These are phyloP conservation scores for Pampusana beccarii DNA, from an alignment of 2,113 vertebrate genomes.

Conservation along the genomic window DNA sequence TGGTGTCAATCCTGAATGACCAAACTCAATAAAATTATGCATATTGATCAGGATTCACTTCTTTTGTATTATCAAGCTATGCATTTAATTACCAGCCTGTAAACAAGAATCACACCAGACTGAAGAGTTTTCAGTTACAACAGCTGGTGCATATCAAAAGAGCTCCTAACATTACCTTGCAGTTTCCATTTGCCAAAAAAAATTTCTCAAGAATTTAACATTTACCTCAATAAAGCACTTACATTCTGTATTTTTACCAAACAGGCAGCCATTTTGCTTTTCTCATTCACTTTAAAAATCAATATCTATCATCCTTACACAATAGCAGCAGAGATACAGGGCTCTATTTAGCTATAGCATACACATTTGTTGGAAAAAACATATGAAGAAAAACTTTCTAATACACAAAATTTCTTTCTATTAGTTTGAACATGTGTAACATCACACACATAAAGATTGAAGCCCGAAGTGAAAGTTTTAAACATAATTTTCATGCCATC, in stretches of 20 bases:
- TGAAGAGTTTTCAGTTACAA: not conserved
- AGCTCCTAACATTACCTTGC: not conserved
- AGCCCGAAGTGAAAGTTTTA: not conserved
- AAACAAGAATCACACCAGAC: not conserved
- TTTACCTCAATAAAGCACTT: slow-evolving; percentile 17
- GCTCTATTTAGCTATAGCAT: not conserved
- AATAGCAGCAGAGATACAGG: not conserved
- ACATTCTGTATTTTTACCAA: not conserved
- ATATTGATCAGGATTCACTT: not conserved
- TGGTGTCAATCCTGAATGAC: not conserved
- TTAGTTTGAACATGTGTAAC: not conserved
- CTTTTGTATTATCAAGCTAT: not conserved
- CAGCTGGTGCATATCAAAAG: not conserved
- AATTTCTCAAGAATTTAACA: not conserved
- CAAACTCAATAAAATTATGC: not conserved
- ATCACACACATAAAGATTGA: not conserved
- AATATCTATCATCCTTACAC: not conserved
- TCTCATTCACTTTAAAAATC: slow-evolving; percentile 45
- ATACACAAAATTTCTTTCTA: not conserved
- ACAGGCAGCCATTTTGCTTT: not conserved
- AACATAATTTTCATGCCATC: not conserved
- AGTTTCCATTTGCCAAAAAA: not conserved
- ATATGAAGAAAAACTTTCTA: not conserved
- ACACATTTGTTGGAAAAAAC: not conserved
- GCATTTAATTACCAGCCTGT: not conserved